These are phyloP conservation scores for Hystrix cristata DNA, from an alignment of 2,113 vertebrate genomes.

Conservation along the genomic window DNA sequence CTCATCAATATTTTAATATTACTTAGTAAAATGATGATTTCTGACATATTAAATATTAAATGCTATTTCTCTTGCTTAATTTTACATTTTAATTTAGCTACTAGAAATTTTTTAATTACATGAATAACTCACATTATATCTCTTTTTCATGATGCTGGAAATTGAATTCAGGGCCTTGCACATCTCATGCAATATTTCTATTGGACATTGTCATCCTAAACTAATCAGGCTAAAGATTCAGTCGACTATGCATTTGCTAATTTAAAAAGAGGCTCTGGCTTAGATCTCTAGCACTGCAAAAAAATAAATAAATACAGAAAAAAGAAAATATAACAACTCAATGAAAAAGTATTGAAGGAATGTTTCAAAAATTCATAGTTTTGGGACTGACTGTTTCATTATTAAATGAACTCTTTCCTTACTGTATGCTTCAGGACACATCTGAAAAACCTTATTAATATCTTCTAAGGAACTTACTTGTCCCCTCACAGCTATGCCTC, in stretches of 20 bases:
- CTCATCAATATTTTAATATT: conserved; percentile 19
- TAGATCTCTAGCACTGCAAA: neutral
- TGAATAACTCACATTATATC: neutral
- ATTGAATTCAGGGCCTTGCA: neutral
- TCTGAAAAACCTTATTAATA: neutral
- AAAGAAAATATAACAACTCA: conserved; percentile 22
- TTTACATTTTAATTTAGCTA: conserved; percentile 48
- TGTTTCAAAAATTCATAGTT: neutral
- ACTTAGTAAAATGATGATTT: neutral
- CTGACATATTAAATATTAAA: conserved; percentile 23
- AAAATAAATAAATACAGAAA: neutral
- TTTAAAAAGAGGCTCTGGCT: neutral
- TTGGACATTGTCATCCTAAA: neutral
- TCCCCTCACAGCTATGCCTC: neutral
- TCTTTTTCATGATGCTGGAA: neutral
- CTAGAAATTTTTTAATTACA: neutral
- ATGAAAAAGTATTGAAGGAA: neutral
- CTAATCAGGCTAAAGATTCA: conserved; percentile 14
- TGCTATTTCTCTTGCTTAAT: conserved; percentile 14
- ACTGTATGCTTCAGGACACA: neutral
- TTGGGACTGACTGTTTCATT: neutral
- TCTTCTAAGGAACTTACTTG: neutral
- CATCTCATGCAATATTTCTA: neutral
- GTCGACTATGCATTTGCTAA: conserved; percentile 28
- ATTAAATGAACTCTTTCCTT: conserved; percentile 14